Evolutionary conservation across 2,113 vertebrate genomes (phyloP).

Genomic region (Propithecus coquereli): DNA sequence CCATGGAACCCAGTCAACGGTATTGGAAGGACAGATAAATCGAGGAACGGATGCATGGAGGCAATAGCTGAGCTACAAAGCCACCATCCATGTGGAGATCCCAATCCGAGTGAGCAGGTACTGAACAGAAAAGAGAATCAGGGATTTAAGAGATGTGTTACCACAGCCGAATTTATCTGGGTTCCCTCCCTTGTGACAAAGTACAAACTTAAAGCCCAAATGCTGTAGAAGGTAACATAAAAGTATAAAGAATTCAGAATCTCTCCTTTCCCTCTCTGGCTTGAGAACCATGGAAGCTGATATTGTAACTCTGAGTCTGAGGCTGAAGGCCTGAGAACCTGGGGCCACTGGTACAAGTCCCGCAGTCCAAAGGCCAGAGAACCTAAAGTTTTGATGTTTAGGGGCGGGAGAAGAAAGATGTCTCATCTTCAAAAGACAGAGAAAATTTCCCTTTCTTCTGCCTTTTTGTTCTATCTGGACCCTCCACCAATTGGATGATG

Average conservation of each 20-base stretch:
- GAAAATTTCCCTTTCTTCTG: background rate
- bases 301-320: background rate
- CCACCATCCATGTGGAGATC: background rate
- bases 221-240: background rate
- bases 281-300: background rate
- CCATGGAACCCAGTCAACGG: background rate
- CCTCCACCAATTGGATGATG: background rate
- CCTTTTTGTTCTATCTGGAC: background rate
- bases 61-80: background rate
- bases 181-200: background rate
- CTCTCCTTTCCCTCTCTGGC: background rate
- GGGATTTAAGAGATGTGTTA: background rate
- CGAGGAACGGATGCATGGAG: background rate
- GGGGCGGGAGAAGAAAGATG: no score
- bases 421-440: background rate
- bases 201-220: background rate
- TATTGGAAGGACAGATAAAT: background rate
- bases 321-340: background rate
- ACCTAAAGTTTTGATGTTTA: background rate
- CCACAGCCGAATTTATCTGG: background rate
- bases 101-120: background rate
- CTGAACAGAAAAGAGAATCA: background rate
- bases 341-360: background rate
- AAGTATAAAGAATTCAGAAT: background rate
- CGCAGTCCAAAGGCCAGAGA: background rate